Percentiles rank a stretch among this genome's conserved stretches.
phyloP scores from a whole-genome alignment of 1,140 invertebrate species.

The Lucilia sericata region DNA sequence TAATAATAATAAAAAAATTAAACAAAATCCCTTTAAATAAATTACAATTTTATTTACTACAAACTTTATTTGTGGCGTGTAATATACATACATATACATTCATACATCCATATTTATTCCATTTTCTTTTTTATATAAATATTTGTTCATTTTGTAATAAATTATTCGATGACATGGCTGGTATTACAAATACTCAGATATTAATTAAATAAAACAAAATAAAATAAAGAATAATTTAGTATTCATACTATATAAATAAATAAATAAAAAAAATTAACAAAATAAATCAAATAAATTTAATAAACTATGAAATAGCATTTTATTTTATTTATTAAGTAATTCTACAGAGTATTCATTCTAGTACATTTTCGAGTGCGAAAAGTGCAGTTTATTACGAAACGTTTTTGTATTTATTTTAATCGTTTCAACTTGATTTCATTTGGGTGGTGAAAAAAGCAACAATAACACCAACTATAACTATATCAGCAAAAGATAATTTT shows the following conservation, averaged over 20 bases:
- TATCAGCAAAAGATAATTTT: no score
- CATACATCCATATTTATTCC: no score
- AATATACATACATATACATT: no score
- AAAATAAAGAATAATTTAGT: not conserved
- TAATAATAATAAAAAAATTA: no score
- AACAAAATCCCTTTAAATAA: no score
- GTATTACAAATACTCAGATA: not conserved
- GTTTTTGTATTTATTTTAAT: no score
- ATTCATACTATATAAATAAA: not conserved
- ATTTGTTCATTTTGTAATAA: not conserved
- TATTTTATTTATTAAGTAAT: not conserved
- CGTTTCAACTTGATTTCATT: no score
- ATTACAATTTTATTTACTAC: no score
- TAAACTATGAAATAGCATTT: not conserved
- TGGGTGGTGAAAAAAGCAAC: no score
- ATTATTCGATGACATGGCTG: not conserved
- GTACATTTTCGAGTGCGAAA: not conserved
- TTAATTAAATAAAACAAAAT: not conserved
- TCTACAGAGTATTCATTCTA: not conserved
- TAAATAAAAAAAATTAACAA: not conserved
- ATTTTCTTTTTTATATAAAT: not conserved
- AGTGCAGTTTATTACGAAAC: no score
- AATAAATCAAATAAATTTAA: constrained; percentile 1
- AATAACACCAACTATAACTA: no score
- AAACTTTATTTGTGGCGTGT: no score